Base-by-base conservation (phyloP, 2,888 invertebrate genomes). In the Plagiodera versicolora region DNA sequence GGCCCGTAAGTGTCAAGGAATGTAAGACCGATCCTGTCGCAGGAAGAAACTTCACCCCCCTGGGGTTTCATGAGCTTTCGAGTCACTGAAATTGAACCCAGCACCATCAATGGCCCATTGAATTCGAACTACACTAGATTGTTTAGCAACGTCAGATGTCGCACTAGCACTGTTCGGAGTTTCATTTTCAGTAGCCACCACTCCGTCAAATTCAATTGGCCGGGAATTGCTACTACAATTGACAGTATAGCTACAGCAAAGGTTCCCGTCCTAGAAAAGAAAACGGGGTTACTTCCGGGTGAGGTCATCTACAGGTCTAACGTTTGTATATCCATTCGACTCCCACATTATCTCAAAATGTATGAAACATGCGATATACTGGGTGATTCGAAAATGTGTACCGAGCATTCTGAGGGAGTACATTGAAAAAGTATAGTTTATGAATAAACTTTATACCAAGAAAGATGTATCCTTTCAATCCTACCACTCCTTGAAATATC, bases 211-310 rank as follows among this genome's bases (percentile, higher is more conserved):
- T 72, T 79, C 80, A 75, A 78, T 74, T 72, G 79, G 73, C 73
- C 73, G 74, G 72, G 76, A 69, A 78, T 74, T 69, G 77, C 79
- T 74, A 75, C 77, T 76, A 73, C 81, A 81, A 80, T 77, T 72
- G 78, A 77, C 74, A 79, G 78, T 79, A 80, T 78, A 80, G 78
- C 79, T 78, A 77, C 81, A 81, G 79, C 80, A 80, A 75, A 81
- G 75, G 75, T 76, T 75, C 76, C 81, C 81, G 77, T 81, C 79
- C 81, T 81, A 78, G 60, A 70, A 72, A 72, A 70, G 75, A 63
- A 73, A 47, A 46, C 8, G 17, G 14, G 0, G 28, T 19, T 44
- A 16, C n/a, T 8, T 24, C 2, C 9, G 39, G 14, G 14, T 10
- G 14, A 6, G 8, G 1, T n/a, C 3, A n/a, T 2, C 3, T 39